Evolutionary conservation across 92 coral and sea anemone species (phyloP), one percentile per base, ranked within the genome.

Genomic region (Bergia puertoricense): DNA sequence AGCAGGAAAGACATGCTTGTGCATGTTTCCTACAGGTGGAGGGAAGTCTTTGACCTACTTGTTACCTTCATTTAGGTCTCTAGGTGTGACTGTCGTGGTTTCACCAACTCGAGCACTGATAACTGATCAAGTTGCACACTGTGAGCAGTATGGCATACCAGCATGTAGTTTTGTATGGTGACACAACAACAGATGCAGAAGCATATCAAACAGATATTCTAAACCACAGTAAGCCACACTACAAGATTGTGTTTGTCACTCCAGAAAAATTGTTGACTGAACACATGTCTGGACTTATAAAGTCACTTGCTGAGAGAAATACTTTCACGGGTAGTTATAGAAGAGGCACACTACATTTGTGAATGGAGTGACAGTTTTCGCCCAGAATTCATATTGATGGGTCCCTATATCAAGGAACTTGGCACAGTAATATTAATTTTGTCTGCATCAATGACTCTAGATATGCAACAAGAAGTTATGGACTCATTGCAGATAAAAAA

Each of bases 41-140:
- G 77, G 22, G 22, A 73, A 73, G 22, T 73, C 77, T 10, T 41
- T 73, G 18, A 37, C 77, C 5, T 73, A 73, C 6, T 73, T 73
- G 77, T 73, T 73, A 18, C 77, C 77, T 2, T 38, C 77, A 73
- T 73, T 73, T 2, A 14, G 37, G 14, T 73, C 77, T 10, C 42
- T 44, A 10, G 77, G 77, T 23, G 77, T 73, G 18, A 73, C 77
- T 73, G 16, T 73, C 6, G 77, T 73, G 14, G 45, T 73, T 73
- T 73, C 77, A 5, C 77, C 44, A 9, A 73, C 77, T 38, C 77
- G 77, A 11, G 77, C 77, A 36, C 42, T 73, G 44, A 73, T 73
- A 11, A 73, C 44, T 73, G 77, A 73, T 18, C 77, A 73, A 38
- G 77, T 73, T 10, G 77, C 77, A 73, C 77, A 73, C 42, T 73